These are phyloP conservation scores for Galemys pyrenaicus DNA, from an alignment of 2,113 vertebrate species.

Conservation along the genomic window DNA sequence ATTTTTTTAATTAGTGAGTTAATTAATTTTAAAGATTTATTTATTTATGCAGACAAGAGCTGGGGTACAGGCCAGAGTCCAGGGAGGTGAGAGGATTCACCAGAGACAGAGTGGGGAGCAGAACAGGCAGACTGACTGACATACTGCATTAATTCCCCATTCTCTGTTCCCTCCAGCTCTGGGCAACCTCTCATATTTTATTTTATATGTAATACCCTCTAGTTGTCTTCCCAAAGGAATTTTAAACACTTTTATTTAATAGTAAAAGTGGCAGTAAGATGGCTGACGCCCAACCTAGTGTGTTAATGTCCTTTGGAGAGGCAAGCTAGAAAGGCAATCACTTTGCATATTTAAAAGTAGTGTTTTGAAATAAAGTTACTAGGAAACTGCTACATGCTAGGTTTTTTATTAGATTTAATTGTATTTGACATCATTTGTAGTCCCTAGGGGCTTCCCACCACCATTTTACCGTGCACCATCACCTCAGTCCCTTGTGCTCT, in stretches of 20 bases:
- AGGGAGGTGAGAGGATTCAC: too few species aligned
- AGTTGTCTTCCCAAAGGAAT: constrained; percentile 85
- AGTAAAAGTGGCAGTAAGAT: constrained; percentile 87
- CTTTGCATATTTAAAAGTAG: constrained; percentile 81
- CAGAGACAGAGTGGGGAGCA: too few species aligned
- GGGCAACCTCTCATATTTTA: constrained; percentile 16
- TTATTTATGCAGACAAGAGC: too few species aligned
- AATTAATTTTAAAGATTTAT: too few species aligned
- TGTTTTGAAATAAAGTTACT: constrained; percentile 83
- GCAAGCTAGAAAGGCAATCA: constrained; percentile 82
- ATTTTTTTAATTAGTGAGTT: too few species aligned
- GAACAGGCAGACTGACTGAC: too few species aligned
- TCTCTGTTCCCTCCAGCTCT: background rate
- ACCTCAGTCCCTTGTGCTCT: too few species aligned
- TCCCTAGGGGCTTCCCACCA: too few species aligned
- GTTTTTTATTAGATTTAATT: too few species aligned
- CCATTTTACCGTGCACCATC: too few species aligned
- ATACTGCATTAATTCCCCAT: background rate
- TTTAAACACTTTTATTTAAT: constrained; percentile 86
- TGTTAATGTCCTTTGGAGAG: constrained; percentile 79
- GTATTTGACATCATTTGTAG: too few species aligned
- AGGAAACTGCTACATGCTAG: constrained; percentile 75
- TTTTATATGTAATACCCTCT: constrained; percentile 88
- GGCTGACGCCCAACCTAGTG: constrained; percentile 80
- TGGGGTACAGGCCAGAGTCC: too few species aligned